Percentiles rank a stretch among this genome's conserved stretches.
These are phyloP conservation scores for Eupithecia tripunctaria DNA, from an alignment of 2,888 invertebrate genomes.

Conservation along the genomic window DNA sequence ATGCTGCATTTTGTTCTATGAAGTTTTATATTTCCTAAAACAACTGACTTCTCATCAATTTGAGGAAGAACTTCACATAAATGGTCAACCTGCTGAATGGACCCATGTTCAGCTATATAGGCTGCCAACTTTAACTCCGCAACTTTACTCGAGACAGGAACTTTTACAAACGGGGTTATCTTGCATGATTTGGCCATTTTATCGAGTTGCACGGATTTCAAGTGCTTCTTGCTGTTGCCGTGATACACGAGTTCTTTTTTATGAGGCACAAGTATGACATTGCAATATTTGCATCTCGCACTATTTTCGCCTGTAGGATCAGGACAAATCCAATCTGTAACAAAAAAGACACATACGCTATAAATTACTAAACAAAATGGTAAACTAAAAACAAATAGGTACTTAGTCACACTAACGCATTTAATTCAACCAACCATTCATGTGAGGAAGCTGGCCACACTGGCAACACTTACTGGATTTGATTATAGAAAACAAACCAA, in stretches of 20 bases:
- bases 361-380: not conserved
- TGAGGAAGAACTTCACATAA: constrained; percentile 7
- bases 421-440: not conserved
- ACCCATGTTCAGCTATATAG: not conserved
- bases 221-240: too few relatives aligned
- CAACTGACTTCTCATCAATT: constrained; percentile 4
- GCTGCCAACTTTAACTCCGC: not conserved
- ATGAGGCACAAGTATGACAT: not conserved
- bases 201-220: too few relatives aligned
- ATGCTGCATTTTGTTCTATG: constrained; percentile 14
- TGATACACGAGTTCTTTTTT: too few relatives aligned
- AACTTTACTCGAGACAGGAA: too few relatives aligned
- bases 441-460: not conserved
- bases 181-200: too few relatives aligned
- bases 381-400: not conserved
- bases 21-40: constrained; percentile 4
- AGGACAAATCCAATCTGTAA: constrained; percentile 1
- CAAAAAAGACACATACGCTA: not conserved
- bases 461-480: constrained; percentile 1
- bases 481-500: not conserved
- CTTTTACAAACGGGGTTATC: too few relatives aligned
- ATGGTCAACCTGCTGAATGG: constrained; percentile 6
- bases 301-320: constrained; percentile 1
- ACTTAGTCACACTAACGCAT: not conserved
- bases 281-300: constrained; percentile 1